Conservation (phyloP, 2,888 invertebrate species). For the Campoplex capitator region DNA sequence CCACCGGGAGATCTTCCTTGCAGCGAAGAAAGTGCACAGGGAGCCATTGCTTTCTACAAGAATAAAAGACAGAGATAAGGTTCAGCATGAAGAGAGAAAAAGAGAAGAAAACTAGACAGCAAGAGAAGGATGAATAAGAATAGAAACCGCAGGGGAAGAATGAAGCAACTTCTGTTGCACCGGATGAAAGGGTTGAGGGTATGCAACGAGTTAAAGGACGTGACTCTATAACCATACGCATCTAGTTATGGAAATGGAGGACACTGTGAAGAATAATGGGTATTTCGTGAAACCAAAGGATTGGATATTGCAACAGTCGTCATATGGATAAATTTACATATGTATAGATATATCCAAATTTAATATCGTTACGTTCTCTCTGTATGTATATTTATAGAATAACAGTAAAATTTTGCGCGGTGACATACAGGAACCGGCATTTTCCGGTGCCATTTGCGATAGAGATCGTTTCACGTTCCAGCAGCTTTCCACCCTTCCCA, state of each 20-base stretch:
- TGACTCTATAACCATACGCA: conserved; percentile 55
- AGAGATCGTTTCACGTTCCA: conserved; percentile 56
- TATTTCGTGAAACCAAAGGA: conserved; percentile 25
- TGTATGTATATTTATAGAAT: conserved; percentile 7
- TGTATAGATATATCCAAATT: conserved; percentile 1
- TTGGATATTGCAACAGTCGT: conserved; percentile 10
- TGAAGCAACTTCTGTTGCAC: conserved; percentile 43
- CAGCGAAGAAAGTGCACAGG: conserved; percentile 20
- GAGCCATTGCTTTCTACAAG: conserved; percentile 21
- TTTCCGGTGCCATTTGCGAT: conserved; percentile 56
- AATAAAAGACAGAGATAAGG: conserved; percentile 17
- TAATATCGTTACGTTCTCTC: neutral
- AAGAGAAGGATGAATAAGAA: conserved; percentile 15
- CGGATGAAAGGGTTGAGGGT: conserved; percentile 37
- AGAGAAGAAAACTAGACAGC: neutral
- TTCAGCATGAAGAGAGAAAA: neutral
- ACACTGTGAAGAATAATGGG: conserved; percentile 48
- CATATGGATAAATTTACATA: neutral
- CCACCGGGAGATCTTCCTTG: conserved; percentile 26
- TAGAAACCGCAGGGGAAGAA: conserved; percentile 10
- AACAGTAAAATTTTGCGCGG: conserved; percentile 46
- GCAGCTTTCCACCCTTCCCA: conserved; percentile 29
- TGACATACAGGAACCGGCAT: conserved; percentile 50
- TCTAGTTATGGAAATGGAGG: conserved; percentile 27
- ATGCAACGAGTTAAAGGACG: conserved; percentile 34